Evolutionary conservation across 2,113 vertebrate genomes (phyloP).

Genomic region (Calypte anna): DNA sequence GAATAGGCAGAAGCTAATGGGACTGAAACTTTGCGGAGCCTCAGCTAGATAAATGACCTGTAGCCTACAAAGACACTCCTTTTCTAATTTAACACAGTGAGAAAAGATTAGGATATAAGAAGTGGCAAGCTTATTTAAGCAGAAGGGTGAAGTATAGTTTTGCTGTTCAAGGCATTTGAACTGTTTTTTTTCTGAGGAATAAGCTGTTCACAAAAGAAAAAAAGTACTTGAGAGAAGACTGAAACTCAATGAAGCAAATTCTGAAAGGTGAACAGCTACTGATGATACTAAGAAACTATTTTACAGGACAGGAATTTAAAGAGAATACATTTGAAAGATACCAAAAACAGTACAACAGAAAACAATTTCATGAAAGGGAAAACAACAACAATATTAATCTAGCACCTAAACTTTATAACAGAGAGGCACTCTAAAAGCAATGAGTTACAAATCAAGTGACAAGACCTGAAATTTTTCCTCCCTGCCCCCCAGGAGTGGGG

Average conservation of each 20-base stretch:
- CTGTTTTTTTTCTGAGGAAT: background rate
- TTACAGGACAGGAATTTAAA: background rate
- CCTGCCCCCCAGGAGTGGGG: background rate
- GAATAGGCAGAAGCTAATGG: background rate
- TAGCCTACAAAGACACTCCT: background rate
- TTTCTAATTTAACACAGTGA: background rate
- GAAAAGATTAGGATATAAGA: background rate
- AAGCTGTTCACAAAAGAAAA: background rate
- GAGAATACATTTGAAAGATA: background rate
- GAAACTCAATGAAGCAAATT: background rate
- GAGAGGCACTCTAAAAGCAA: background rate
- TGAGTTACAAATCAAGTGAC: background rate
- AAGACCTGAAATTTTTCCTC: background rate
- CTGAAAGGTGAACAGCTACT: background rate
- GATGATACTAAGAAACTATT: background rate
- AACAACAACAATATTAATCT: background rate
- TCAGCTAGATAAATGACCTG: background rate
- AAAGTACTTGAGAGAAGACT: background rate
- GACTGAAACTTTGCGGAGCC: background rate
- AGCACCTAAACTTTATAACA: background rate
- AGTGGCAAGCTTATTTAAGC: background rate
- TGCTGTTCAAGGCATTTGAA: background rate
- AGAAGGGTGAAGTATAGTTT: background rate
- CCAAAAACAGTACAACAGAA: background rate
- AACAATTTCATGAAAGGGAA: too few relatives aligned